Conservation (phyloP, 1,140 invertebrate species). For the Cydia splendana region DNA sequence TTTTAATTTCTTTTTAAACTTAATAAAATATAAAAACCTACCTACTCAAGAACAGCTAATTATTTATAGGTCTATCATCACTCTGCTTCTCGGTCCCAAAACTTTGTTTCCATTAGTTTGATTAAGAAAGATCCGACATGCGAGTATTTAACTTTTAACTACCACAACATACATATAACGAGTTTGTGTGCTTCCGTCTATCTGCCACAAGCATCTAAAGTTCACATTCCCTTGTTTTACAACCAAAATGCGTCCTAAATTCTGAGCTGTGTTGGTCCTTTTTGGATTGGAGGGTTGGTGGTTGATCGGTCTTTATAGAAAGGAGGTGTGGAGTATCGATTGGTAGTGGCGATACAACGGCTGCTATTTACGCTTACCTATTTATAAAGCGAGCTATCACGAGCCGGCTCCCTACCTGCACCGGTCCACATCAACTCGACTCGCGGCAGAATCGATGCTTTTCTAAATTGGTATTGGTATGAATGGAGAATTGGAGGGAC, state of each 20-base stretch:
- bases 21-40: constrained; percentile 32
- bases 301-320: constrained; percentile 44
- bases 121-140: constrained; percentile 65
- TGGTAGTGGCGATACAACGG: constrained; percentile 73
- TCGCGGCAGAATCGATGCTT: constrained; percentile 15
- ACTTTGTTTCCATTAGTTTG: constrained; percentile 65
- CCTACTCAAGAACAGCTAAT: not conserved
- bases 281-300: constrained; percentile 37
- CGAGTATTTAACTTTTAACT: constrained; percentile 74
- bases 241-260: constrained; percentile 34
- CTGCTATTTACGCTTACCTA: constrained; percentile 77
- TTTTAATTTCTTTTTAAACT: not conserved
- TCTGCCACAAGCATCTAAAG: constrained; percentile 15
- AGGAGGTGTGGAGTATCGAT: constrained; percentile 63
- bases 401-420: constrained; percentile 63
- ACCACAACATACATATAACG: constrained; percentile 51
- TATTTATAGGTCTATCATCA: not conserved
- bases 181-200: constrained; percentile 47
- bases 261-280: constrained; percentile 19
- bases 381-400: constrained; percentile 69
- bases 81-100: constrained; percentile 39
- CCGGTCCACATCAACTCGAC: constrained; percentile 22
- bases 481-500: constrained; percentile 15
- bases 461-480: constrained; percentile 24
- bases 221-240: not conserved